A percentile compares a stretch with the other conserved stretches of the same genome.
These are phyloP conservation scores for Operophtera brumata DNA, from an alignment of 2,888 invertebrate genomes.

Conservation along the genomic window DNA sequence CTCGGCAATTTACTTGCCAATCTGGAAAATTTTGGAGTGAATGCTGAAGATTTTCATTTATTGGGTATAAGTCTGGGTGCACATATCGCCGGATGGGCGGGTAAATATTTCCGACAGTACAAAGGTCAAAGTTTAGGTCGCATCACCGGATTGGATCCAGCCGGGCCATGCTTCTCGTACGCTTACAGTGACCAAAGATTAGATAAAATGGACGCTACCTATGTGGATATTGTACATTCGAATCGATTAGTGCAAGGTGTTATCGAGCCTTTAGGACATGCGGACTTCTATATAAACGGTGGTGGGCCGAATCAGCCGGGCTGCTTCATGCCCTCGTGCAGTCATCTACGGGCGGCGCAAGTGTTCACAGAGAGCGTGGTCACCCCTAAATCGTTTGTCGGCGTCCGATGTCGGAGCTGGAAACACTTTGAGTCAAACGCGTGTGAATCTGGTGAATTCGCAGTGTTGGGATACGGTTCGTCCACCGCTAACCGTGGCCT, in stretches of 20 bases:
- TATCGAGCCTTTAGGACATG: slow-evolving; percentile 83
- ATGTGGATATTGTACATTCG: slow-evolving; percentile 73
- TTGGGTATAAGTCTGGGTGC: slow-evolving; percentile 82
- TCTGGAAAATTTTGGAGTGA: slow-evolving; percentile 68
- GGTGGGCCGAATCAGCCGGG: slow-evolving; percentile 86
- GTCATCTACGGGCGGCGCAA: slow-evolving; percentile 71
- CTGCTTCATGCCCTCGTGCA: slow-evolving; percentile 79
- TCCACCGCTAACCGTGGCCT: slow-evolving; percentile 63
- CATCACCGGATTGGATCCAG: slow-evolving; percentile 75
- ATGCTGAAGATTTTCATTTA: slow-evolving; percentile 75
- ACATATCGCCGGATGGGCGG: slow-evolving; percentile 78
- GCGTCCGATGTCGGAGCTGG: slow-evolving; percentile 64
- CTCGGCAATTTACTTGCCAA: slow-evolving; percentile 75
- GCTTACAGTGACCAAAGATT: slow-evolving; percentile 67
- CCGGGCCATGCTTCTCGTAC: slow-evolving; percentile 74
- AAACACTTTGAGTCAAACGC: slow-evolving; percentile 60
- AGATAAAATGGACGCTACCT: slow-evolving; percentile 67
- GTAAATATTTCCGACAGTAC: slow-evolving; percentile 69
- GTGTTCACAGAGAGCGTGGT: slow-evolving; percentile 68
- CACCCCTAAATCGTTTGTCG: slow-evolving; percentile 66
- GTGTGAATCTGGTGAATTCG: slow-evolving; percentile 59
- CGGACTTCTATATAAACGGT: slow-evolving; percentile 87
- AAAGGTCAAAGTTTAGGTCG: slow-evolving; percentile 63
- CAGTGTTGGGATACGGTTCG: slow-evolving; percentile 73
- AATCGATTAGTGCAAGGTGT: slow-evolving; percentile 73